These are phyloP conservation scores for Elymnias hypermnestra DNA, from an alignment of 1,140 invertebrate species.

Conservation along the genomic window DNA sequence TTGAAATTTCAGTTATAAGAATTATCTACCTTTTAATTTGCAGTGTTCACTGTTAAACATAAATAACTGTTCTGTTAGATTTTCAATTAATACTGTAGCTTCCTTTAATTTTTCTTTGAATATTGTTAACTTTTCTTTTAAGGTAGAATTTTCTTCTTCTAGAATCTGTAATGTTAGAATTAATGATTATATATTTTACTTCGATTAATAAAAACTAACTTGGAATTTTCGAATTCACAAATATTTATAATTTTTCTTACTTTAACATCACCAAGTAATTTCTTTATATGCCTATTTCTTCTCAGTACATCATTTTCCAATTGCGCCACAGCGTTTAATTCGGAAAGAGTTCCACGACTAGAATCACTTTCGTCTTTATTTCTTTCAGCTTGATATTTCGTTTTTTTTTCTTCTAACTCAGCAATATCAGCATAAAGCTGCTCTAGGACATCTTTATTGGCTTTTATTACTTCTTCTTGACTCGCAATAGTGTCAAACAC, in stretches of 20 bases:
- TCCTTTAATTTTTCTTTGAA: constrained; percentile 80
- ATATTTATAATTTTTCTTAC: constrained; percentile 49
- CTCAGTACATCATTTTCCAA: constrained; percentile 75
- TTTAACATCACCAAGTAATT: constrained; percentile 80
- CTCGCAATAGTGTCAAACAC: constrained; percentile 61
- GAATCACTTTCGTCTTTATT: constrained; percentile 63
- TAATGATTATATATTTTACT: no score
- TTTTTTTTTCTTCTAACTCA: constrained; percentile 73
- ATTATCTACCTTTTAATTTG: constrained; percentile 70
- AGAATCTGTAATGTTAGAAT: constrained; percentile 65
- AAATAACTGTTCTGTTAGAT: constrained; percentile 77
- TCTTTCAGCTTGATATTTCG: constrained; percentile 53
- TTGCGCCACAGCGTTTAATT: constrained; percentile 63
- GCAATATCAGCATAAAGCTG: constrained; percentile 72
- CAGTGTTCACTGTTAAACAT: constrained; percentile 68
- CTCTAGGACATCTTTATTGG: constrained; percentile 69
- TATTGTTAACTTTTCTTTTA: constrained; percentile 77
- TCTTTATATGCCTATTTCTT: constrained; percentile 83
- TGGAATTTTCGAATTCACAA: no score
- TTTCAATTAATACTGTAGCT: constrained; percentile 79
- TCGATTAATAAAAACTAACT: no score
- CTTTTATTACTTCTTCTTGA: constrained; percentile 72
- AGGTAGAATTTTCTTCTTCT: constrained; percentile 80
- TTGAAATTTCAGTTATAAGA: not conserved
- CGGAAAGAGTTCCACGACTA: constrained; percentile 66